phyloP scores from a whole-genome alignment of 2,113 vertebrate genomes.

The Atlantisia rogersi region DNA sequence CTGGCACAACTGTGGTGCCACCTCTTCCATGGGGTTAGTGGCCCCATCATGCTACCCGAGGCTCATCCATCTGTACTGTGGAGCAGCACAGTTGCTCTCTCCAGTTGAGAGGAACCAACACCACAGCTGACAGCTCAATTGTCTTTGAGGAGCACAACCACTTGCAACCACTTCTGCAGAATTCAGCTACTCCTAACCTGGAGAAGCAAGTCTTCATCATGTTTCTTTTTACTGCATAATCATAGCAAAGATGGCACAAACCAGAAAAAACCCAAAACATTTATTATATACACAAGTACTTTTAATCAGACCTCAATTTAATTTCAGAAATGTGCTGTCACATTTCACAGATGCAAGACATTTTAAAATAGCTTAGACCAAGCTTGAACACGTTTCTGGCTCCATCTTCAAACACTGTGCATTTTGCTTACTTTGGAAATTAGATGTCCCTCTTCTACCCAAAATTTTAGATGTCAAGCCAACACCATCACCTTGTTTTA shows the following conservation, averaged over 20 bases:
- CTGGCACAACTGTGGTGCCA: accelerated
- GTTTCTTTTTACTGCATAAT: background rate
- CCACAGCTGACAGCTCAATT: background rate
- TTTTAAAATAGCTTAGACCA: background rate
- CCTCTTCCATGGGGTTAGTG: background rate
- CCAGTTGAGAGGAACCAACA: background rate
- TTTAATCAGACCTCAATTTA: background rate
- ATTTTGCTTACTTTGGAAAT: background rate
- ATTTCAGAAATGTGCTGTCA: background rate
- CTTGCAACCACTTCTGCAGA: background rate
- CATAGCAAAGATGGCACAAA: background rate
- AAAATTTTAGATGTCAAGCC: background rate
- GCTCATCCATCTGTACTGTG: accelerated
- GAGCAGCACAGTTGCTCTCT: background rate
- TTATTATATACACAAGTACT: background rate
- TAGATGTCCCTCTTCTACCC: background rate
- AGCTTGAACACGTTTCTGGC: background rate
- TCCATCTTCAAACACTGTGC: background rate
- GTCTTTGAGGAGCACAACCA: background rate
- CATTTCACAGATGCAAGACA: background rate
- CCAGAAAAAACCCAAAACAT: background rate
- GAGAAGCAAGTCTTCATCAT: background rate
- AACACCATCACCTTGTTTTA: background rate
- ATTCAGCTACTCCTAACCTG: background rate
- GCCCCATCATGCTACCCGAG: background rate